Evolutionary conservation across 2,797 vertebrate species (phyloP), one percentile per base, ranked within the genome.

Genomic region (Macroramphosus scolopax): DNA sequence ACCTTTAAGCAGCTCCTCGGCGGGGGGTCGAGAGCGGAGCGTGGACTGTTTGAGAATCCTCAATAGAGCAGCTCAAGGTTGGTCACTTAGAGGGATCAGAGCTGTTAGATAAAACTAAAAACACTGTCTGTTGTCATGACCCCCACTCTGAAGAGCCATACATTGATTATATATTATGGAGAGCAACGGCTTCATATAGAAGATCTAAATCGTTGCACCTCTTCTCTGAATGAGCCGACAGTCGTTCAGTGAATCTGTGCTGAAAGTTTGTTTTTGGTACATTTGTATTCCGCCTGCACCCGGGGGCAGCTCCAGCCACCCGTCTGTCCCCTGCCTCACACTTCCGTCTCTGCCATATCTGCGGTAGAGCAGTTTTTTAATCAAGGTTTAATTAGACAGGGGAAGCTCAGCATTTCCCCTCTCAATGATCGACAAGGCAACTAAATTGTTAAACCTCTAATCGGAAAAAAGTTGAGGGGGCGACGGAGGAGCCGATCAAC

Each of bases 341-440:
- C 49, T 46, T 49, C 17, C 18, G 47, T 11, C 46, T 47, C 45
- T 56, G 37, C 48, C 49, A 32, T 53, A 51, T 61, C 53, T 77
- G 75, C 46, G 48, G 57, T 71, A 57, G 75, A 86, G 47, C 58
- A 66, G 66, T 77, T 83, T 81, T 79, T 72, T 68, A 78, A 87
- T 80, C 69, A 85, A 65, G 72, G 55, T 80, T 83, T 85, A 82
- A 88, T 87, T 86, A 79, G 80, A 65, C 50, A 58, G 24, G 53
- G 74, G 71, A 80, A 73, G 69, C 64, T 61, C 49, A 33, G 65
- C 32, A n/a, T 69, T 63, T 62, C 55, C 55, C 42, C 48, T 59
- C 49, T 46, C 72, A 71, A 71, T 75, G 75, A 81, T 79, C 52
- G 36, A 73, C 61, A 81, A 75, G 77, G 74, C 53, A 18, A 56